Base-by-base conservation (phyloP, 2,888 invertebrate species). In the Pegoplata infirma region DNA sequence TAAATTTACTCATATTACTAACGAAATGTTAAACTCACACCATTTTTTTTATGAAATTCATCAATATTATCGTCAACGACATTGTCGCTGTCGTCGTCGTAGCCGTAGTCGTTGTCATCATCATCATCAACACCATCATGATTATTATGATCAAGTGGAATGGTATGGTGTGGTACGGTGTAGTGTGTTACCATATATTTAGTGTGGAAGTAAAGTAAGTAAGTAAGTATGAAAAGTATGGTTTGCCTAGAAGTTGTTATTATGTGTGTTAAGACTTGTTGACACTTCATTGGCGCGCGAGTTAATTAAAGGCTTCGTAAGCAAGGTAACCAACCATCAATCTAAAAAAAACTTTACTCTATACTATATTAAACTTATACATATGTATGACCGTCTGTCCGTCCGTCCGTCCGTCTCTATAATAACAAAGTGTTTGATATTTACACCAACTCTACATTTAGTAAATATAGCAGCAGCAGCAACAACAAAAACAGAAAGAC, bases 231-330 rank as follows among this genome's bases (percentile, higher is more conserved):
- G n/a, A n/a, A n/a, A n/a, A n/a, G n/a, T n/a, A n/a, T 71, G 67
- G 25, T 46, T 36, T 25, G 49, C 68, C 78, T 74, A 71, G 75
- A 61, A 63, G 76, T 81, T 82, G 82, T 75, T 84, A 83, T 81
- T 84, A 81, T 76, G 51, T 78, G 17, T 72, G 66, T 79, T 79
- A 72, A 84, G 82, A 86, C 87, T 87, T 87, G 84, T 87, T 87
- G 86, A 88, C 88, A 87, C 87, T 86, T 87, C 85, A 86, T 84
- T 87, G 88, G 86, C 83, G 84, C 84, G 88, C 85, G 84, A 87
- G 87, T 87, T 87, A 87, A 88, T 87, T 88, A 87, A 87, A 86
- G 79, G 71, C 79, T 71, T 63, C 56, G 75, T 49, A 79, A 74
- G 74, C 78, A 71, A 67, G 69, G 61, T 63, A 75, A 71, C 71